phyloP scores from a whole-genome alignment of 2,797 vertebrate species.

The Mormyrops boulengeri region DNA sequence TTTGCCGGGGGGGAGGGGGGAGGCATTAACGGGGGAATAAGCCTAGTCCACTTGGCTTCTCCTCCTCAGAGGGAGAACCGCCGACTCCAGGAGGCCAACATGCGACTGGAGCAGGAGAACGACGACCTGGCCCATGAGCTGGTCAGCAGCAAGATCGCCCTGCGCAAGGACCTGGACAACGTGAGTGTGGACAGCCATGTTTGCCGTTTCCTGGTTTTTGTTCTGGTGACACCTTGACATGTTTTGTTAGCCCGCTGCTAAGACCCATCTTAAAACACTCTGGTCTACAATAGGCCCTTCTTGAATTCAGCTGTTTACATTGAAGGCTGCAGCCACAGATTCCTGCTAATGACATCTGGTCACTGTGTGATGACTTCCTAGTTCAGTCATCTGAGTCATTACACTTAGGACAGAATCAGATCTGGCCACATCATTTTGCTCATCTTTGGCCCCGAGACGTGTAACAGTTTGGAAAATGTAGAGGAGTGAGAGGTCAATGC shows the following conservation, averaged over 20 bases:
- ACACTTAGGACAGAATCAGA: neutral
- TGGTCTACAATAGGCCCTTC: neutral
- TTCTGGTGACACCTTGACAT: neutral
- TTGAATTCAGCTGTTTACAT: neutral
- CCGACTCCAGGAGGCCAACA: slow-evolving; percentile 93
- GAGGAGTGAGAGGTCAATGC: neutral
- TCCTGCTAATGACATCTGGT: neutral
- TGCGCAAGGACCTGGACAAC: slow-evolving; percentile 92
- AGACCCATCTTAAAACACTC: neutral
- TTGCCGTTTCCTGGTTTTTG: neutral
- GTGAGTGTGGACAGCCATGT: slow-evolving; percentile 60
- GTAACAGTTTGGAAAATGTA: neutral
- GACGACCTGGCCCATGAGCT: slow-evolving; percentile 94
- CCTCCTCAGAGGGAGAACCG: slow-evolving; percentile 81
- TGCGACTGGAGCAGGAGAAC: slow-evolving; percentile 97
- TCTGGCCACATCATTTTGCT: neutral
- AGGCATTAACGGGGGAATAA: neutral
- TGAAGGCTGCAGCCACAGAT: neutral
- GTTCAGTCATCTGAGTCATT: neutral
- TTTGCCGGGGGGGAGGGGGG: neutral
- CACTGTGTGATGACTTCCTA: neutral
- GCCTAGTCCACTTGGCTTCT: neutral
- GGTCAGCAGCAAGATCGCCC: slow-evolving; percentile 97
- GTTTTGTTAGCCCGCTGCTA: neutral
- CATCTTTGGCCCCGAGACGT: neutral